Base-by-base conservation (phyloP, 1,140 invertebrate species). In the Chionoecetes opilio region DNA sequence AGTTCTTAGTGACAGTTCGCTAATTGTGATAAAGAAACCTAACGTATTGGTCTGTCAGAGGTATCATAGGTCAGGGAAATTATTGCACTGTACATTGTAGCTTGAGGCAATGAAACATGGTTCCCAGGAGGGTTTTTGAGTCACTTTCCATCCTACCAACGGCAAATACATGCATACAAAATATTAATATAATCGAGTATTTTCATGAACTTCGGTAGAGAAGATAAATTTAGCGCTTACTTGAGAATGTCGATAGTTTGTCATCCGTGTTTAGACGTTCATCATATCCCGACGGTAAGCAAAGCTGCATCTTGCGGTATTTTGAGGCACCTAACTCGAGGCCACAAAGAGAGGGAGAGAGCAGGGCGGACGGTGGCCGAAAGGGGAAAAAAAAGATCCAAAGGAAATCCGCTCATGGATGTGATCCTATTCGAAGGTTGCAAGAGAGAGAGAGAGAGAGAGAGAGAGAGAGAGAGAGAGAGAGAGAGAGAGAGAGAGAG, bases 401-500 rank as follows among this genome's bases (percentile, higher is more conserved):
- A 75, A n/a, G n/a, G 63, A 75, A n/a, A 75, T 5, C n/a, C 63
- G n/a, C 63, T 75, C 63, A 26, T 75, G 63, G 11, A 34, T 86
- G 84, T 34, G 32, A 34, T 86, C 5, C 32, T 26, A 34, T 31
- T 29, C 82, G 32, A 31, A 34, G 84, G 35, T 9, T 35, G 84
- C 32, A 38, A 17, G n/a, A 31, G 84, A 86, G 84, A 86, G 84
- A 86, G 84, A 75, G 63, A 75, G 63, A 75, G 63, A 75, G 63
- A 75, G 63, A 75, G 63, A 75, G 63, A 75, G 63, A 75, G 63
- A 75, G 63, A 75, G 63, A 75, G 63, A 75, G 63, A 75, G 63
- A 75, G 63, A 75, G 63, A 75, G 63, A 75, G 63, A 75, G 63
- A 75, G 63, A 75, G 63, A 75, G 63, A 75, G 63, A 75, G 63